These are phyloP conservation scores for Microctenopoma lineatum DNA, from an alignment of 2,797 vertebrate species.

Conservation along the genomic window DNA sequence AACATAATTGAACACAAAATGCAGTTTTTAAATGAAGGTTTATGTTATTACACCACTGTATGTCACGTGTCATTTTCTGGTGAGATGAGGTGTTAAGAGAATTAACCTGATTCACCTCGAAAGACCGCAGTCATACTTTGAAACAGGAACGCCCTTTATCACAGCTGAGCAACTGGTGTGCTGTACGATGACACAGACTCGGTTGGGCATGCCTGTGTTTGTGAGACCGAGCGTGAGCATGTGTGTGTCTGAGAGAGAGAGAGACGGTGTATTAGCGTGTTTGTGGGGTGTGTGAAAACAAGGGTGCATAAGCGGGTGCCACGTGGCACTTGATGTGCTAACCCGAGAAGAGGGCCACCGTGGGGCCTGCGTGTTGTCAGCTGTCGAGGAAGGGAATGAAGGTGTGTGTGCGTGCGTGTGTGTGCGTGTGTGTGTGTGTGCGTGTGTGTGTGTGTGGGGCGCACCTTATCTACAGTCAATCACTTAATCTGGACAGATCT, in stretches of 20 bases:
- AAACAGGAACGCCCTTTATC: slow-evolving; percentile 34
- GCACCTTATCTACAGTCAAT: slow-evolving; percentile 43
- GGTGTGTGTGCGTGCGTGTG: slow-evolving; percentile 6
- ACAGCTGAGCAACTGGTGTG: slow-evolving; percentile 16
- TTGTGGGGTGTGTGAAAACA: slow-evolving; percentile 38
- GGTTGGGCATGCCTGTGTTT: slow-evolving; percentile 1
- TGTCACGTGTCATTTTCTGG: slow-evolving; percentile 15
- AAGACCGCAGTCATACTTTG: slow-evolving; percentile 32
- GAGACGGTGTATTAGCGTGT: slow-evolving; percentile 16
- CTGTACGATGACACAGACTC: slow-evolving; percentile 35
- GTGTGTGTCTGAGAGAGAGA: slow-evolving; percentile 3
- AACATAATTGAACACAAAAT: no score
- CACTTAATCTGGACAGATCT: slow-evolving; percentile 60
- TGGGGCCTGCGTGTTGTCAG: slow-evolving; percentile 58
- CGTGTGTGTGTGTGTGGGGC: slow-evolving; percentile 4
- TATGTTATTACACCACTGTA: no score
- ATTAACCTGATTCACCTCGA: slow-evolving; percentile 55
- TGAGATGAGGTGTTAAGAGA: slow-evolving; percentile 27
- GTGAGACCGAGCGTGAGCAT: slow-evolving; percentile 7
- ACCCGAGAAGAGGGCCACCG: slow-evolving; percentile 37
- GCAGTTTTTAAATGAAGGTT: no score
- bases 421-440: slow-evolving; percentile 1
- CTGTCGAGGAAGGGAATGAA: slow-evolving; percentile 44
- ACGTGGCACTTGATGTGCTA: slow-evolving; percentile 60
- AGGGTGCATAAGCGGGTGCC: slow-evolving; percentile 56